Evolutionary conservation across 2,113 vertebrate genomes (phyloP), one percentile per base, ranked within the genome.

Genomic region (Catagonus wagneri): DNA sequence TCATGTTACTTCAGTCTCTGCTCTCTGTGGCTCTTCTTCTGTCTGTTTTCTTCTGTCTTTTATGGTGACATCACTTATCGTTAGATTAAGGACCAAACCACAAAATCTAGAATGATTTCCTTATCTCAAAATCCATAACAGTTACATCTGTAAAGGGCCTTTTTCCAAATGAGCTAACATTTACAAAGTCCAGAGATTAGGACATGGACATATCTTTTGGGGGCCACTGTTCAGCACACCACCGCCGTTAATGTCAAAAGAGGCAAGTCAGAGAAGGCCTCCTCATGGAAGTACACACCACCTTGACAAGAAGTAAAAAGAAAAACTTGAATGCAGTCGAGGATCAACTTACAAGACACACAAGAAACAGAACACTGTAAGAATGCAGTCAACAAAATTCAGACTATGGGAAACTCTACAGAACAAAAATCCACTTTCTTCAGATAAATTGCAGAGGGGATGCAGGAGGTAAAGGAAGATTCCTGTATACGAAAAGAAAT

Each of bases 401-500:
- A 93, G 65, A 23, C 32, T 80, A 12, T 66, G 29, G 32, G 50
- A 79, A 71, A 68, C 34, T 10, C 56, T 52, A 32, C 16, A 44
- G 34, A 65, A 75, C 29, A 80, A 85, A 92, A 89, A 74, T 15
- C 13, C 20, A 32, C 50, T 80, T 90, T 86, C 80, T 93, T 96
- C 50, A 36, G 32, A 79, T 74, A 56, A 75, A 89, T 44, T 96
- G 6, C 20, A 71, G 69, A 68, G 44, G 7, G 12, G 22, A 11
- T 34, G 54, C n/a, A 19, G 20, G 19, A 52, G 39, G 27, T n/a
- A 3, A 27, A 92, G n/a, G 22, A 89, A 89, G 65, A 65, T 86
- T 75, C 3, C 9, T 52, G 16, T 39, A 54, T 23, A 63, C 23
- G 17, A 63, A 81, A 78, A 79, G 44, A 90, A 96, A 34, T 25